These are phyloP conservation scores for Lamellibrachia columna DNA, from an alignment of 2,888 invertebrate species.

Conservation along the genomic window DNA sequence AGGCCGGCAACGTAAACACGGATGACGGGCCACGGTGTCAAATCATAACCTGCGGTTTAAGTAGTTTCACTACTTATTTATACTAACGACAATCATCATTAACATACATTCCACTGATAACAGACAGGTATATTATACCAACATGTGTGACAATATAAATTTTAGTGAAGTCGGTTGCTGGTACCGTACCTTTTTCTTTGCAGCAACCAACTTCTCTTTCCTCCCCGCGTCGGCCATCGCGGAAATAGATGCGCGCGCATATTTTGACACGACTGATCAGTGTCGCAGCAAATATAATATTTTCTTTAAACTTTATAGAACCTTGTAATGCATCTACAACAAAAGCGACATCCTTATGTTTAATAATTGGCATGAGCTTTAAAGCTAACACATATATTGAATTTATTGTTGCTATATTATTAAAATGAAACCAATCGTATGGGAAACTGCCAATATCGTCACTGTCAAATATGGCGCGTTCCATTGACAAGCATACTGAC, in stretches of 20 bases:
- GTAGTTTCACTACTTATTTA: neutral
- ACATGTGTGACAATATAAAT: neutral
- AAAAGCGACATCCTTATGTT: neutral
- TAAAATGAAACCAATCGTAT: neutral
- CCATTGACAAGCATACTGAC: neutral
- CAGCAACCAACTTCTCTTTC: constrained; percentile 43
- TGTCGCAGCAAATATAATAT: neutral
- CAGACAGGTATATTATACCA: neutral
- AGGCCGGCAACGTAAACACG: constrained; percentile 16
- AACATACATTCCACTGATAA: neutral
- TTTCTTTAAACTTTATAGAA: neutral
- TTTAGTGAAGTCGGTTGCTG: neutral
- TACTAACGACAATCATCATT: neutral
- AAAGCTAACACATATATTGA: neutral
- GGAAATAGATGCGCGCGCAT: constrained; percentile 16
- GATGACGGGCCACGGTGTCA: neutral
- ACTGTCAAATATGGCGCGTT: constrained; percentile 23
- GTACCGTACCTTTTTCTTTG: constrained; percentile 41
- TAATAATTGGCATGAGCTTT: neutral
- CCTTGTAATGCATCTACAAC: neutral
- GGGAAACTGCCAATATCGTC: neutral
- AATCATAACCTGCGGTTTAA: neutral
- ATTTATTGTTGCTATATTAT: neutral
- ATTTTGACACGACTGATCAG: constrained; percentile 16
- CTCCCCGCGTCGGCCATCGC: constrained; percentile 43